Base-by-base conservation (phyloP, 2,888 invertebrate species). In the Lasioglossum leucozonium region DNA sequence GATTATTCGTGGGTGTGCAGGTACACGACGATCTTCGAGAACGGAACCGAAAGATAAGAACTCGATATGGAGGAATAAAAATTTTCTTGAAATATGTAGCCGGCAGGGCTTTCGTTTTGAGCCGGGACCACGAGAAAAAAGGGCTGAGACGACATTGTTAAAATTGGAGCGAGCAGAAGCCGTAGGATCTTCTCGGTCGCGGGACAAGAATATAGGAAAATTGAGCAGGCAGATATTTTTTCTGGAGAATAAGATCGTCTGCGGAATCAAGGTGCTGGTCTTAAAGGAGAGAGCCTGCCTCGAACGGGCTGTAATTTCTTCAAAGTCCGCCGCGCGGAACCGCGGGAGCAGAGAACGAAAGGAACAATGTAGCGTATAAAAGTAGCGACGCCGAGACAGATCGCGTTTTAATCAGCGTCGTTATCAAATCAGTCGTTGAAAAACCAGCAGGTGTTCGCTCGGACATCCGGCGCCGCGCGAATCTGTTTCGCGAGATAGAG, bases 361-460 rank as follows among this genome's bases (percentile, higher is more conserved):
- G 30, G 58, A 30, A 30, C 58, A 62, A 30, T 5, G 58, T 30
- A 30, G 16, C 58, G 18, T 22, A 51, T 51, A 51, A 51, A 51
- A 22, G 51, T 51, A 2, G 11, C n/a, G 58, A 0, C 30, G 6
- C 2, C 58, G 26, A 62, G 58, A 62, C 16, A 6, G 58, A 62
- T 62, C 16, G 58, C 30, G 58, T 62, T 62, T 62, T 62, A 62
- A 62, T 62, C 30, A 62, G 58, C 58, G 30, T 62, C 58, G 58
- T 62, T 62, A 62, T 62, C 58, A 30, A 62, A 62, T 62, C 58
- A 62, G 58, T 16, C 58, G 58, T 26, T 62, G 58, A 62, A 62
- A 62, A 62, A 62, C 26, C 58, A 13, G 58, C 58, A 26, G 16
- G 13, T 26, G 30, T 13, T 6, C 26, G 58, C 26, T 26, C 13